Conservation (phyloP, 2,888 invertebrate species). For the Biston stratarius region DNA sequence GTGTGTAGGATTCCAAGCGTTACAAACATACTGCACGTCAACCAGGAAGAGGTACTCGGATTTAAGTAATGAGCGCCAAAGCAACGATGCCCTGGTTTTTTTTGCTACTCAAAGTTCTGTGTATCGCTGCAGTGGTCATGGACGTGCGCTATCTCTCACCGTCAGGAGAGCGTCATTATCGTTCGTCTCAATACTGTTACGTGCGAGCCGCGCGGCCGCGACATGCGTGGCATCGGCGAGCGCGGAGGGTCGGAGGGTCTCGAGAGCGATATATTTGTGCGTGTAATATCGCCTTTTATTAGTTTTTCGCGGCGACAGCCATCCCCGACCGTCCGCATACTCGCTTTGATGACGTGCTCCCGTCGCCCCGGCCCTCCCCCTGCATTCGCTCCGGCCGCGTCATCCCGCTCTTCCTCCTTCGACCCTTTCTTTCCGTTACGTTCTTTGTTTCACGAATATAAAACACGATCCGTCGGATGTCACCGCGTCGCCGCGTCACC, state of each 20-base stretch:
- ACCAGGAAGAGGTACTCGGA: too few species aligned
- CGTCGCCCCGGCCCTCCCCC: constrained; percentile 4
- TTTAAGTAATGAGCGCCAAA: too few species aligned
- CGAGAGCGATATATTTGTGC: constrained; percentile 62
- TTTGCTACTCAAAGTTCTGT: too few species aligned
- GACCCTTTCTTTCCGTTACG: constrained; percentile 52
- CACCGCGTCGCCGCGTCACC: constrained; percentile 4
- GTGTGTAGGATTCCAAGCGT: too few species aligned
- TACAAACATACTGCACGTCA: too few species aligned
- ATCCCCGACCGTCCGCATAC: constrained; percentile 58
- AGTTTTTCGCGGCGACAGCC: constrained; percentile 81
- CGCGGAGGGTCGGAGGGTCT: constrained; percentile 31
- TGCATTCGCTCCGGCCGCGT: constrained; percentile 31
- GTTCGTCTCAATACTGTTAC: too few species aligned
- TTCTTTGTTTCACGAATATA: constrained; percentile 58
- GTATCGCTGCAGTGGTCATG: too few species aligned
- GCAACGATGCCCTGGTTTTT: too few species aligned
- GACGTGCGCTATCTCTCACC: too few species aligned
- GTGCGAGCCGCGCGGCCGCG: neutral
- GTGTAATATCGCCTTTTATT: constrained; percentile 80
- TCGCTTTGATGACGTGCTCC: constrained; percentile 63
- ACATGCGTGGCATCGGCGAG: constrained; percentile 21
- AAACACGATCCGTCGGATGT: constrained; percentile 48
- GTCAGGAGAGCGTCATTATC: too few species aligned
- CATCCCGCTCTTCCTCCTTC: constrained; percentile 41